A percentile compares a stretch with the other conserved stretches of the same genome.
Evolutionary conservation across 2,113 vertebrate species (phyloP).

Genomic region (Neotoma lepida): DNA sequence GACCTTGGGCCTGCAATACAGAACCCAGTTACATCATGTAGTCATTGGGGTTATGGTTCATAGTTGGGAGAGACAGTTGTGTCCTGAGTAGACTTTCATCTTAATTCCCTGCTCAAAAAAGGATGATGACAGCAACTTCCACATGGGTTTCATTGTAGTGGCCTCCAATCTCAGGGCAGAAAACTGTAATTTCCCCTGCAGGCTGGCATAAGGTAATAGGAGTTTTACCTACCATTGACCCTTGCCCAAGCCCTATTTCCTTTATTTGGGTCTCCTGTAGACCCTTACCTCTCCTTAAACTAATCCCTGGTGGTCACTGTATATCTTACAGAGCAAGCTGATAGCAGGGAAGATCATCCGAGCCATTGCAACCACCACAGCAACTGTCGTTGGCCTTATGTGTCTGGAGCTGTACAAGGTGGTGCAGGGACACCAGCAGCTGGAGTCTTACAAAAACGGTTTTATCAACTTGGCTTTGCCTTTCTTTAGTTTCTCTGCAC

Average conservation of each 20-base stretch:
- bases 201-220: constrained; percentile 92
- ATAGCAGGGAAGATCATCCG: too few species aligned
- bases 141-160: constrained; percentile 96
- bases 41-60: too few species aligned
- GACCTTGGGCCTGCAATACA: too few species aligned
- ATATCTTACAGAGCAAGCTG: too few species aligned
- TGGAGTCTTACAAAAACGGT: too few species aligned
- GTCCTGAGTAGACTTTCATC: constrained; percentile 73
- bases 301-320: constrained; percentile 82
- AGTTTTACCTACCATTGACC: not conserved
- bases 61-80: constrained; percentile 86
- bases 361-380: too few species aligned
- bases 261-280: not conserved
- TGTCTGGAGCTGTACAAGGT: too few species aligned
- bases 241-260: not conserved
- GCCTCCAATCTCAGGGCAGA: constrained; percentile 93
- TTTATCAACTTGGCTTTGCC: too few species aligned
- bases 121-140: constrained; percentile 94
- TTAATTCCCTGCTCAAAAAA: not conserved
- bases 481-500: too few species aligned
- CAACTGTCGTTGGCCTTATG: too few species aligned
- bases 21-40: too few species aligned
- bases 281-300: not conserved
- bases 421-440: too few species aligned
- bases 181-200: constrained; percentile 93